These are phyloP conservation scores for Catostylus mosaicus DNA, from an alignment of 30 jellyfish, hydroid and myxozoan species.

Conservation along the genomic window DNA sequence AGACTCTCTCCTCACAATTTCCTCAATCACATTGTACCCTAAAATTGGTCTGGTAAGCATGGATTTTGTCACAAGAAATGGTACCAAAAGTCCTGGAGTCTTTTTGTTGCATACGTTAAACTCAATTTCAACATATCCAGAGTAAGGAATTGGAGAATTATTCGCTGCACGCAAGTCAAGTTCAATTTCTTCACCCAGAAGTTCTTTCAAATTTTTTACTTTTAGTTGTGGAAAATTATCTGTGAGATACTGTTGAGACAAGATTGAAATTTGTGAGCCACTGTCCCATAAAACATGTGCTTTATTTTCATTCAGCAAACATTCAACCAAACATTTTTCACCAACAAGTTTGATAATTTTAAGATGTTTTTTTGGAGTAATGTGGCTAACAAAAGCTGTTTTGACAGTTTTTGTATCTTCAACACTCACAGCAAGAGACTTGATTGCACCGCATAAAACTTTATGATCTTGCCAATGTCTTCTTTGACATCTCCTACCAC, in stretches of 20 bases:
- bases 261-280: conserved; percentile 68
- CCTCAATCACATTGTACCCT: conserved; percentile 70
- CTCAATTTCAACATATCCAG: conserved; percentile 49
- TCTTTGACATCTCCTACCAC: conserved; percentile 51
- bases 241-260: conserved; percentile 32
- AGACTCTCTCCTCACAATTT: conserved; percentile 29
- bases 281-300: conserved; percentile 58
- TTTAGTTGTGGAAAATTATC: conserved; percentile 25
- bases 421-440: conserved; percentile 27
- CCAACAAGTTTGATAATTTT: conserved; percentile 49
- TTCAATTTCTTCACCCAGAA: conserved; percentile 4
- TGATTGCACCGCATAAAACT: conserved; percentile 49
- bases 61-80: conserved; percentile 52
- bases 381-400: conserved; percentile 37
- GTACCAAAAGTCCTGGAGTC: conserved; percentile 19
- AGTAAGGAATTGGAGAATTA: conserved; percentile 39
- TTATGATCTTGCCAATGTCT: conserved; percentile 66
- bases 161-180: conserved; percentile 56
- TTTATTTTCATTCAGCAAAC: conserved; percentile 42
- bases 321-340: conserved; percentile 53
- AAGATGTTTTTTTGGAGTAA: conserved; percentile 53
- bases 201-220: conserved; percentile 13
- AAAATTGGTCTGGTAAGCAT: conserved; percentile 42
- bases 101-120: conserved; percentile 12
- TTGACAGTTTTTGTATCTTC: conserved; percentile 5